Percentiles rank a stretch among this genome's conserved stretches.
Conservation (phyloP, 2,113 vertebrate genomes). For the Empidonax alnorum region DNA sequence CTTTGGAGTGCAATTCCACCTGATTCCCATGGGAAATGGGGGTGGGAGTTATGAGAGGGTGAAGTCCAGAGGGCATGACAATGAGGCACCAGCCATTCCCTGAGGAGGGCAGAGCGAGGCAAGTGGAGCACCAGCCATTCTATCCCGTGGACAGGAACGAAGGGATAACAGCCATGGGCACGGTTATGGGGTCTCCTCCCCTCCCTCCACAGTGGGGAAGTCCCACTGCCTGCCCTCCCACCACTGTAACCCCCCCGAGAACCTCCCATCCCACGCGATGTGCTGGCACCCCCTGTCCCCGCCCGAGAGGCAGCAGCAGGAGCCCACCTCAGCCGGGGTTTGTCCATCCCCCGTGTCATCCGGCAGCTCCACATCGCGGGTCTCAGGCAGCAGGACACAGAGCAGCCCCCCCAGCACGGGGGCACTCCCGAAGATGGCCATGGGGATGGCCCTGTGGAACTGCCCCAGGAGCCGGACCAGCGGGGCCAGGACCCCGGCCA, state of each 20-base stretch:
- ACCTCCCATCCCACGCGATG: not conserved
- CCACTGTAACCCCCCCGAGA: not conserved
- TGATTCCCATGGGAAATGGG: fast-evolving
- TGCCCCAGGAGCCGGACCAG: not conserved
- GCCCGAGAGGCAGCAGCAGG: not conserved
- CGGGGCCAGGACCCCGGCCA: not conserved
- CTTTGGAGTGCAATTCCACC: not conserved
- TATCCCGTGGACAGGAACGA: not conserved
- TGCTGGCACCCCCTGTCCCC: not conserved
- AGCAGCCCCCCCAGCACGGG: slow-evolving; percentile 73
- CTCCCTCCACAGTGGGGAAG: not conserved
- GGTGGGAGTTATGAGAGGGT: not conserved
- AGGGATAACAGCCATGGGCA: not conserved
- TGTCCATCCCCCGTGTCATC: slow-evolving; percentile 9
- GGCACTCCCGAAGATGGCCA: slow-evolving; percentile 65
- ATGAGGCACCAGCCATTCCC: fast-evolving
- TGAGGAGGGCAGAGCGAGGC: not conserved
- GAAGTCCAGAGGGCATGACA: not conserved
- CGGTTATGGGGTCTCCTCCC: not conserved
- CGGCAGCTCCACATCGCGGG: slow-evolving; percentile 67
- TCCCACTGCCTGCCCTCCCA: not conserved
- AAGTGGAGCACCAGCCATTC: fast-evolving
- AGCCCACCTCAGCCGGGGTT: not conserved
- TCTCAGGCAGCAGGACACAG: slow-evolving; percentile 86
- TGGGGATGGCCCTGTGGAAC: not conserved